Evolutionary conservation across 2,113 vertebrate genomes (phyloP).

Genomic region (Sphaerodactylus townsendi): DNA sequence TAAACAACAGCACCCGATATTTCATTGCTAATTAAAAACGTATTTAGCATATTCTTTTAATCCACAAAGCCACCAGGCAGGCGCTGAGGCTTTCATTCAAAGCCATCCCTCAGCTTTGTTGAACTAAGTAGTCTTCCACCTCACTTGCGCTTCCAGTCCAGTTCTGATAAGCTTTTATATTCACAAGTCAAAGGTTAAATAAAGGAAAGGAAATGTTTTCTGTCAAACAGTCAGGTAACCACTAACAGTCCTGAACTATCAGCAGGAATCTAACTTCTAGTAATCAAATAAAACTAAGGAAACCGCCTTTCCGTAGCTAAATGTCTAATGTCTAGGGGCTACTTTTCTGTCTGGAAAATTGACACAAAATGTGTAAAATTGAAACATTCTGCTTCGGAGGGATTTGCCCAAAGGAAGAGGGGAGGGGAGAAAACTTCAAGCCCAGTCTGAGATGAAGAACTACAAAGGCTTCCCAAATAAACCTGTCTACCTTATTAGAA

Average conservation of each 20-base stretch:
- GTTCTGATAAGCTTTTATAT: conserved; percentile 86
- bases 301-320: conserved; percentile 74
- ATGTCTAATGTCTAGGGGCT: conserved; percentile 75
- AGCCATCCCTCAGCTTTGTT: conserved; percentile 56
- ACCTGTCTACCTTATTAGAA: conserved; percentile 84
- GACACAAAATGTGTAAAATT: conserved; percentile 80
- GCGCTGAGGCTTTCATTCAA: conserved; percentile 64
- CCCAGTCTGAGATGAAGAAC: conserved; percentile 70
- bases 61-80: conserved; percentile 55
- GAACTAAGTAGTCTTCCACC: conserved; percentile 75
- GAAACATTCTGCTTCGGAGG: conserved; percentile 78
- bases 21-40: conserved; percentile 62
- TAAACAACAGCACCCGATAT: conserved; percentile 46
- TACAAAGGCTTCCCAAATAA: conserved; percentile 85
- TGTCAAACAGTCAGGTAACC: conserved; percentile 79
- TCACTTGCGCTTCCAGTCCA: conserved; percentile 76
- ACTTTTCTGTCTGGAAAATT: conserved; percentile 76
- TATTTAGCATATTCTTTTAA: conserved; percentile 58
- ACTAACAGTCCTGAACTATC: conserved; percentile 76
- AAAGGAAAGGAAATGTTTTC: conserved; percentile 87
- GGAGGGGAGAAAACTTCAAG: conserved; percentile 64
- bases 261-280: conserved; percentile 76
- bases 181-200: conserved; percentile 89
- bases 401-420: conserved; percentile 76
- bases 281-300: conserved; percentile 82